Percentiles rank a stretch among this genome's conserved stretches.
phyloP scores from a whole-genome alignment of 2,797 vertebrate genomes.

The Pristis pectinata region DNA sequence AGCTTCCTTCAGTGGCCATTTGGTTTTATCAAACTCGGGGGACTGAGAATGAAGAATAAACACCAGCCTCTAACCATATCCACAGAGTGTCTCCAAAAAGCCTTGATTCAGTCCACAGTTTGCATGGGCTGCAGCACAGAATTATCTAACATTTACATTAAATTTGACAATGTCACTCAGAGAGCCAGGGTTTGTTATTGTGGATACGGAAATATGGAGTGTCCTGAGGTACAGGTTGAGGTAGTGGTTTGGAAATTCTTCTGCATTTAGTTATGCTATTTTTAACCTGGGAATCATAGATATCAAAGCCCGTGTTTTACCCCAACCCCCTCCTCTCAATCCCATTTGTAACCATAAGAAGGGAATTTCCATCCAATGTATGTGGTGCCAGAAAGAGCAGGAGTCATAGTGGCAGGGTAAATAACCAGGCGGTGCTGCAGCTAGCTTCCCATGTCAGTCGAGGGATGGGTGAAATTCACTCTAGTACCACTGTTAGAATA shows the following conservation, averaged over 20 bases:
- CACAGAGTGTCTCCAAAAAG: not conserved
- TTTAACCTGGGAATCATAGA: not conserved
- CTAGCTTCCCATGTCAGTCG: too few species aligned
- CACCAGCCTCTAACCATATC: not conserved
- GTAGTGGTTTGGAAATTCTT: not conserved
- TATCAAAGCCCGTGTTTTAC: not conserved
- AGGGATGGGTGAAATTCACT: too few species aligned
- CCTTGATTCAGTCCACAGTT: too few species aligned
- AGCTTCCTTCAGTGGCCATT: not conserved
- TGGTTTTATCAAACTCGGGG: not conserved
- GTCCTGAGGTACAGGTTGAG: not conserved
- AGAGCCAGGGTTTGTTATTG: not conserved
- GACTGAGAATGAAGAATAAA: not conserved
- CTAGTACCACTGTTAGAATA: too few species aligned
- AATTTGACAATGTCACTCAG: not conserved
- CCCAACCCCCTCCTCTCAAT: not conserved
- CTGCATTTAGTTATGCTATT: not conserved
- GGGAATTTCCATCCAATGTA: not conserved
- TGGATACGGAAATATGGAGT: not conserved
- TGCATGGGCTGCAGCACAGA: not conserved
- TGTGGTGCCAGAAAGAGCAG: not conserved
- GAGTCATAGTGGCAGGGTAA: not conserved
- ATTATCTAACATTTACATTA: not conserved
- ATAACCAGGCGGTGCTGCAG: too few species aligned
- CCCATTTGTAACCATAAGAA: not conserved